Base-by-base conservation (phyloP, 2,888 invertebrate species). In the Harpalus rufipes region DNA sequence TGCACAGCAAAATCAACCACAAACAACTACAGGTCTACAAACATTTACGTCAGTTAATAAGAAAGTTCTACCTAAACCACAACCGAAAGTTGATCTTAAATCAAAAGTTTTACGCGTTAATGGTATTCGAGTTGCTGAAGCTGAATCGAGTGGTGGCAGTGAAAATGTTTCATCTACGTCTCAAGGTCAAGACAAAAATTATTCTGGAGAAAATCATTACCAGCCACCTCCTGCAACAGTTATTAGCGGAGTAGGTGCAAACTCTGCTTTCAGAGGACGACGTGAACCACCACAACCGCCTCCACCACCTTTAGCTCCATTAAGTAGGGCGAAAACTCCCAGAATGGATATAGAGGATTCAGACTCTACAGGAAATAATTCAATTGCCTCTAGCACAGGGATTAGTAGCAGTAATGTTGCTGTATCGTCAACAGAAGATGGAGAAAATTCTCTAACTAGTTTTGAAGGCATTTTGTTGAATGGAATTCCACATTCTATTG, bases 381-480 rank as follows among this genome's bases (percentile, higher is more conserved):
- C 93, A 0, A 87, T 93, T 56, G 93, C 93, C 8, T 93, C 93
- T 1, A 93, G 93, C 85, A 93, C 93, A 85, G 92, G 92, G 1
- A 89, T 92, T 3, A 91, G 91, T 1, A 91, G 91, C 86, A 89
- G 91, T 25, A 91, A 91, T 86, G 91, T 90, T 85, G 89, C 90
- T 0, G 90, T 91, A 59, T 92, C 92, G 4, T 92, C 92, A 1
- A 92, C 92, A 1, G 92, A 92, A 86, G 91, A 92, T 76, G 93
- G 93, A 79, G 94, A 94, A 79, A 94, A 93, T 88, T 94, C 93
- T 0, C 89, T 94, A 58, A 94, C 94, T 10, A 93, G 94, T 88
- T 94, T 94, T 88, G 94, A 94, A 87, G 94, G 94, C 25, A 91
- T 94, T 65, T 89, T 94, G 4, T 89, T 93, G 59, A 94, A 94